Evolutionary conservation across 2,113 vertebrate genomes (phyloP), one percentile per base, ranked within the genome.

Genomic region (Mus pahari): DNA sequence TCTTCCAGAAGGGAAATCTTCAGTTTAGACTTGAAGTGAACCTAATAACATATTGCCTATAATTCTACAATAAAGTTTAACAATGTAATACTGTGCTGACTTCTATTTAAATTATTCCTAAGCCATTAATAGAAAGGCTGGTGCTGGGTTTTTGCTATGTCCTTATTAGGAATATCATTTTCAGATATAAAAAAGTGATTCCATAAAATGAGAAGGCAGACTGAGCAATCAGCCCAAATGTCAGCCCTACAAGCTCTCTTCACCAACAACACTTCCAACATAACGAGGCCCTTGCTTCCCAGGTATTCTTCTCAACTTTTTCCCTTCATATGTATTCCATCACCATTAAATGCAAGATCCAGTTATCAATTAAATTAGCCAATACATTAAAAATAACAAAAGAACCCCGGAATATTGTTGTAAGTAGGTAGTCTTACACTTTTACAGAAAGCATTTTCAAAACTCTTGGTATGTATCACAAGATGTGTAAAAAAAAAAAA

Each of bases 1-100:
- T 99, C 99, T 99, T 98, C 98, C 98, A 97, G 98, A 98, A 98
- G 98, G 99, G 98, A 99, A 99, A 95, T 92, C 91, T 94, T 93
- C 98, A 96, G 79, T 89, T 98, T 95, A 98, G 94, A 89, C 88
- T 97, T 98, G 24, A 97, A 89, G 84, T 94, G 31, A 97, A 96
- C 87, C 66, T 96, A 97, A 96, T 94, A 96, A 92, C 53, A 91
- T 95, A 97, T 97, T 96, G 98, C 97, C 93, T 98, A 86, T 97
- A 97, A 97, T 98, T 97, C 93, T 64, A 97, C 78, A 97, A 94
- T 94, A 96, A 97, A 97, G 78, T 96, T 97, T 96, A 97, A 98
- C 96, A 97, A 86, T 93, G 75, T 75, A 97, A 88, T 94, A 96
- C 74, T 95, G 66, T 89, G 81, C 95, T 92, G 70, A 95, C 71